Conservation (phyloP, 2,888 invertebrate species). For the Parnassius apollo region DNA sequence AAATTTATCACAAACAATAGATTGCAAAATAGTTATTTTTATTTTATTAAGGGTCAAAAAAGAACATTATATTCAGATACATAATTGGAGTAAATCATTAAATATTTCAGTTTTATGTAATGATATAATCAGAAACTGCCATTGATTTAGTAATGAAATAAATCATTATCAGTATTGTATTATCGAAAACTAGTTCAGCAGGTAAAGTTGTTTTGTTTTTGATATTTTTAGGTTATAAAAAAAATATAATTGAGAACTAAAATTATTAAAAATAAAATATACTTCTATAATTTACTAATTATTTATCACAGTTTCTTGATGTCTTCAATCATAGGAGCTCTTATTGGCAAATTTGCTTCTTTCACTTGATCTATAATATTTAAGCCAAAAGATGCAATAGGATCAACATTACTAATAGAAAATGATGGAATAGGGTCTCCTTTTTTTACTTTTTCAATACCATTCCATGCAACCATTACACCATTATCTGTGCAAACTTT, state of each 20-base stretch:
- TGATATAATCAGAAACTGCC: too few species aligned
- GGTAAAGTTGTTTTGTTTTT: too few species aligned
- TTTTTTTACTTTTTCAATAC: constrained; percentile 87
- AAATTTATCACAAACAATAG: too few species aligned
- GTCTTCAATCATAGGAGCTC: constrained; percentile 37
- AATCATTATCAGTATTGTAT: too few species aligned
- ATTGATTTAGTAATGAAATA: too few species aligned
- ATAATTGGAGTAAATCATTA: too few species aligned
- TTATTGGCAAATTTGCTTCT: constrained; percentile 72
- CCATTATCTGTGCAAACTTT: constrained; percentile 98
- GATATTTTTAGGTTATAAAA: too few species aligned
- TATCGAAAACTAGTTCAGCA: too few species aligned
- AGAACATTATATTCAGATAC: too few species aligned
- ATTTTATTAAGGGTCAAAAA: too few species aligned
- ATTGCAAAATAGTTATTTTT: too few species aligned
- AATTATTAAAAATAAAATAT: neutral
- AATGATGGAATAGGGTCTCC: constrained; percentile 65
- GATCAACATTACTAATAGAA: constrained; percentile 81
- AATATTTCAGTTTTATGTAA: too few species aligned
- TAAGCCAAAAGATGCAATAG: constrained; percentile 83
- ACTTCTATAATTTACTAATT: neutral
- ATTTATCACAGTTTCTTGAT: constrained; percentile 20
- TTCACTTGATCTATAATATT: constrained; percentile 81
- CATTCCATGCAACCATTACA: constrained; percentile 99
- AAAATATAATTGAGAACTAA: neutral